These are phyloP conservation scores for Invenusta paracnida DNA, from an alignment of 2,888 invertebrate genomes.

Conservation along the genomic window DNA sequence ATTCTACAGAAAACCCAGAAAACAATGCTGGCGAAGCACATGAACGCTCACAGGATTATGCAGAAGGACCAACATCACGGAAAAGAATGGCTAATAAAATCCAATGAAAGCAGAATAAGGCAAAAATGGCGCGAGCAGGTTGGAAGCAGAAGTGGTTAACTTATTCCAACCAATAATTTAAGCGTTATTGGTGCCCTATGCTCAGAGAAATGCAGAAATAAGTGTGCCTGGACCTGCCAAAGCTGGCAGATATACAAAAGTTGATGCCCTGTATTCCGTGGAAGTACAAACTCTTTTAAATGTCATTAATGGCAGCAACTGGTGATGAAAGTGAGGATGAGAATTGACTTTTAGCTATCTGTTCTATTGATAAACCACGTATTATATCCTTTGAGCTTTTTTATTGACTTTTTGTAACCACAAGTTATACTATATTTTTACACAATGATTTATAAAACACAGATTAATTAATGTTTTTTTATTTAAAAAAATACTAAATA, in stretches of 20 bases:
- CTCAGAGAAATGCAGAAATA: too few species aligned
- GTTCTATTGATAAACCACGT: background rate
- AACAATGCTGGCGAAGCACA: too few species aligned
- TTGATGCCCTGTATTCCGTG: background rate
- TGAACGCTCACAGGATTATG: too few species aligned
- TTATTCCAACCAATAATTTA: too few species aligned
- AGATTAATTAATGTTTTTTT: background rate
- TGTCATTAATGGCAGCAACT: background rate
- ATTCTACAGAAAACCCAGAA: too few species aligned
- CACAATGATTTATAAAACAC: constrained; percentile 11
- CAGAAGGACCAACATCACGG: too few species aligned
- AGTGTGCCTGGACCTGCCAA: constrained; percentile 24
- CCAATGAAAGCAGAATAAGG: too few species aligned
- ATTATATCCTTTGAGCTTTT: background rate
- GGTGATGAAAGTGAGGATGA: constrained; percentile 21
- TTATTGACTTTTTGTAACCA: constrained; percentile 9
- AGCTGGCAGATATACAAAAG: constrained; percentile 23
- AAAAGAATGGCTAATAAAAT: too few species aligned
- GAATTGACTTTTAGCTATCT: background rate
- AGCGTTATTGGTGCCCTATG: too few species aligned
- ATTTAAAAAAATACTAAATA: constrained; percentile 1
- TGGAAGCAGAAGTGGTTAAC: too few species aligned
- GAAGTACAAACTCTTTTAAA: background rate
- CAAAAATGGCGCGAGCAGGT: too few species aligned
- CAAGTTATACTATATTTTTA: background rate